A percentile compares a stretch with the other conserved stretches of the same genome.
Conservation (phyloP, 2,113 vertebrate species). For the Lethenteron camtschaticum region DNA sequence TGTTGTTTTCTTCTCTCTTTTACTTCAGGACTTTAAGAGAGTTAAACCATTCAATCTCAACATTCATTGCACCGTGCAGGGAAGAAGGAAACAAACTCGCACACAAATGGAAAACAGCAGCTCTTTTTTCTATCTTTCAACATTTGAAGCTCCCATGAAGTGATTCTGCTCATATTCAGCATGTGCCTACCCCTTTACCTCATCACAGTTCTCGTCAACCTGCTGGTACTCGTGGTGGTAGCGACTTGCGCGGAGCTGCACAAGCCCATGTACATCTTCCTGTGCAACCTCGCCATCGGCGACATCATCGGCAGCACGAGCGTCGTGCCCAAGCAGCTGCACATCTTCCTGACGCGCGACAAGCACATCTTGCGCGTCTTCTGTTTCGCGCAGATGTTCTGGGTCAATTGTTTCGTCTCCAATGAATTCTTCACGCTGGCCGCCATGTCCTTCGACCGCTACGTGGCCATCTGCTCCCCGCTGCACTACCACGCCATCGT, state of each 20-base stretch:
- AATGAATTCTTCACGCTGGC: constrained; percentile 16
- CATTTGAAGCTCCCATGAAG: constrained; percentile 14
- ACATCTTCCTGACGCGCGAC: constrained; percentile 11
- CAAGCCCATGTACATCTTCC: constrained; percentile 16
- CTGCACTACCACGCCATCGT: constrained; percentile 16
- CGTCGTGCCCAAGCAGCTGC: constrained; percentile 15
- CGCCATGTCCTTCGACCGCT: constrained; percentile 13
- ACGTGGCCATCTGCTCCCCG: constrained; percentile 19
- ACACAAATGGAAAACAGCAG: too few relatives aligned
- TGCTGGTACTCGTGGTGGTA: constrained; percentile 10
- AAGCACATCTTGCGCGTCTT: constrained; percentile 9
- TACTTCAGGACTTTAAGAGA: too few relatives aligned
- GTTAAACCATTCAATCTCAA: too few relatives aligned
- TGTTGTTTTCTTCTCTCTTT: too few relatives aligned
- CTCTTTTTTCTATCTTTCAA: constrained; percentile 3
- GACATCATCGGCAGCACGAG: constrained; percentile 13
- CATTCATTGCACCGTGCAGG: too few relatives aligned
- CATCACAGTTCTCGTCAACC: constrained; percentile 9
- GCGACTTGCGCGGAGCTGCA: background rate
- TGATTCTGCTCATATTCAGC: constrained; percentile 9
- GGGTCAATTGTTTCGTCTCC: constrained; percentile 14
- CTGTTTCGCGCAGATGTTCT: constrained; percentile 17
- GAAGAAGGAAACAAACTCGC: too few relatives aligned
- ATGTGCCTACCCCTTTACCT: constrained; percentile 7
- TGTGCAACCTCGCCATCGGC: constrained; percentile 9